Conservation (phyloP, 1,140 invertebrate species). For the Aphis craccivora region DNA sequence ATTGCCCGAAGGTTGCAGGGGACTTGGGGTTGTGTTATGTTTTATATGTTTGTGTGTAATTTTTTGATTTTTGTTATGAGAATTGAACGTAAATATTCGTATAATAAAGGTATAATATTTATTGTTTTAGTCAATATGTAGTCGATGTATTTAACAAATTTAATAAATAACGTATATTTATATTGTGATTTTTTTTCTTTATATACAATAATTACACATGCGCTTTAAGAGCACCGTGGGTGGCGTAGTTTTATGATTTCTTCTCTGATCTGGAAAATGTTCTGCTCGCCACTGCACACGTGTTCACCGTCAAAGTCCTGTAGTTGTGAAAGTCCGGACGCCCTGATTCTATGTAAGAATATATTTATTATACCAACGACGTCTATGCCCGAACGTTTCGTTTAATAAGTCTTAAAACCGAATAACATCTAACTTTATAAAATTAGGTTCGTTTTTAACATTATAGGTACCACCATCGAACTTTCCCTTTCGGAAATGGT, state of each 20-base stretch:
- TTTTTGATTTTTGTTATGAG: background rate
- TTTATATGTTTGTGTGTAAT: background rate
- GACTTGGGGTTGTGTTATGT: background rate
- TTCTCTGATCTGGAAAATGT: background rate
- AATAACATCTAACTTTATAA: background rate
- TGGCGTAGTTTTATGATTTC: background rate
- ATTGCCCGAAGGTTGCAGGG: background rate
- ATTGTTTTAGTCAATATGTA: background rate
- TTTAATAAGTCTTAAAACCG: background rate
- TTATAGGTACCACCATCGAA: background rate
- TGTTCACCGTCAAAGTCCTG: slow-evolving; percentile 1
- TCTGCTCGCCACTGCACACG: background rate
- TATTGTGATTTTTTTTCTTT: background rate
- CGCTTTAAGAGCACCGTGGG: background rate
- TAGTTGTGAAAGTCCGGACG: background rate
- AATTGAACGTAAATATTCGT: background rate
- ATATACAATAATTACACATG: background rate
- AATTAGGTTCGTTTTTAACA: background rate
- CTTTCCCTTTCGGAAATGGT: background rate
- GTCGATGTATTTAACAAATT: background rate
- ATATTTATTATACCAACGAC: background rate
- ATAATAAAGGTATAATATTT: background rate
- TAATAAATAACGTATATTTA: background rate
- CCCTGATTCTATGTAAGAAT: background rate
- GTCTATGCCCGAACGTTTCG: background rate